A percentile compares a stretch with the other conserved stretches of the same genome.
Conservation (phyloP, 2,797 vertebrate species). For the Gallirallus australis region DNA sequence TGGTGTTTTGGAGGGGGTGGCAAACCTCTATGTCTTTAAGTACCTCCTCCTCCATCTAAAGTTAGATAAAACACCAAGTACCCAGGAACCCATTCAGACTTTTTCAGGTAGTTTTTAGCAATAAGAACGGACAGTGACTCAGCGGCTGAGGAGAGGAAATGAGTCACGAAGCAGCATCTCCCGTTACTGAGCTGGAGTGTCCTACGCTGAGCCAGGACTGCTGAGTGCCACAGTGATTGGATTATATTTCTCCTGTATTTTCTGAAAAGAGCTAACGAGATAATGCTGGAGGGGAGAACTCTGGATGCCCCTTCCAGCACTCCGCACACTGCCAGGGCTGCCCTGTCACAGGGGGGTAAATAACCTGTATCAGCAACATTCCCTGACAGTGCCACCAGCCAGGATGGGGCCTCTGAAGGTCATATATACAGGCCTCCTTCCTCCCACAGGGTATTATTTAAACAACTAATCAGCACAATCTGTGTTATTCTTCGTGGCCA, state of each 20-base stretch:
- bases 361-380: neutral
- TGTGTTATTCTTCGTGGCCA: neutral
- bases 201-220: constrained; percentile 24
- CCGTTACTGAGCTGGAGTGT: neutral
- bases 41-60: neutral
- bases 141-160: constrained; percentile 62
- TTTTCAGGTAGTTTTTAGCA: constrained; percentile 3
- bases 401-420: neutral
- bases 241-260: constrained; percentile 29
- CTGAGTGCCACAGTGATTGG: neutral
- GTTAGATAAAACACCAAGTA: neutral
- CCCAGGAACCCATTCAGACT: constrained; percentile 17
- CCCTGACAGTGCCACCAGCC: neutral
- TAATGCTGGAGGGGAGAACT: neutral
- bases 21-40: neutral
- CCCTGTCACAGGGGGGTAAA: neutral
- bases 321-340: accelerated
- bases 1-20: neutral
- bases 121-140: constrained; percentile 64
- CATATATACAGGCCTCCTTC: neutral
- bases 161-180: constrained; percentile 61
- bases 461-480: neutral
- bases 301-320: neutral
- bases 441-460: neutral
- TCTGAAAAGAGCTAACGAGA: constrained; percentile 20